These are phyloP conservation scores for Myopa tessellatipennis DNA, from an alignment of 2,888 invertebrate species.

Conservation along the genomic window DNA sequence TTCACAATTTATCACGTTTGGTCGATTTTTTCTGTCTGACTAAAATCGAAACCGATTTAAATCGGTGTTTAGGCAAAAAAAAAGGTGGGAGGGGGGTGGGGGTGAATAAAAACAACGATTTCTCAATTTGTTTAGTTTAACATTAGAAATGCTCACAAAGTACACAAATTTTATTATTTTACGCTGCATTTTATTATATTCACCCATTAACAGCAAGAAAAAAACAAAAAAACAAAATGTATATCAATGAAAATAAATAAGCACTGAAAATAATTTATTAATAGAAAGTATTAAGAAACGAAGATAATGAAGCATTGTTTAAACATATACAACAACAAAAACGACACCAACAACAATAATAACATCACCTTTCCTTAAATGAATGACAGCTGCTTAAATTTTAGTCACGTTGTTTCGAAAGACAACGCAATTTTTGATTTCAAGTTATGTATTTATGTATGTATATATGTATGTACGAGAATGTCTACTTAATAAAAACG, in stretches of 20 bases:
- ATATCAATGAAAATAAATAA: not conserved
- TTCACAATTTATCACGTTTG: conserved; percentile 31
- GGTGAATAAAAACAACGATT: not conserved
- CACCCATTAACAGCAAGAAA: too few relatives aligned
- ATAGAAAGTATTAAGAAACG: conserved; percentile 12
- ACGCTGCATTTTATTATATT: too few relatives aligned
- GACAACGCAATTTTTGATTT: conserved; percentile 1
- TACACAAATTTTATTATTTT: too few relatives aligned
- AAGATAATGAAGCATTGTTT: not conserved
- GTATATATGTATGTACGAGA: conserved; percentile 3
- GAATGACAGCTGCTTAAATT: conserved; percentile 2
- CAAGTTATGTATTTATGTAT: not conserved
- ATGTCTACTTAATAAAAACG: not conserved
- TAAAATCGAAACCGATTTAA: not conserved
- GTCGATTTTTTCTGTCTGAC: not conserved
- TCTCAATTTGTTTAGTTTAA: not conserved
- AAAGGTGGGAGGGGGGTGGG: too few relatives aligned
- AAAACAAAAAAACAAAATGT: not conserved
- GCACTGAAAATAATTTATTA: not conserved
- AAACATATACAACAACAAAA: too few relatives aligned
- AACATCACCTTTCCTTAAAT: not conserved
- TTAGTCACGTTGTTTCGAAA: conserved; percentile 27
- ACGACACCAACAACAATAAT: not conserved
- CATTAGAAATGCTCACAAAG: conserved; percentile 1
- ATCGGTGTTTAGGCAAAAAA: not conserved